Conservation (phyloP, 2,888 invertebrate genomes). For the Tachystola acroxantha region DNA sequence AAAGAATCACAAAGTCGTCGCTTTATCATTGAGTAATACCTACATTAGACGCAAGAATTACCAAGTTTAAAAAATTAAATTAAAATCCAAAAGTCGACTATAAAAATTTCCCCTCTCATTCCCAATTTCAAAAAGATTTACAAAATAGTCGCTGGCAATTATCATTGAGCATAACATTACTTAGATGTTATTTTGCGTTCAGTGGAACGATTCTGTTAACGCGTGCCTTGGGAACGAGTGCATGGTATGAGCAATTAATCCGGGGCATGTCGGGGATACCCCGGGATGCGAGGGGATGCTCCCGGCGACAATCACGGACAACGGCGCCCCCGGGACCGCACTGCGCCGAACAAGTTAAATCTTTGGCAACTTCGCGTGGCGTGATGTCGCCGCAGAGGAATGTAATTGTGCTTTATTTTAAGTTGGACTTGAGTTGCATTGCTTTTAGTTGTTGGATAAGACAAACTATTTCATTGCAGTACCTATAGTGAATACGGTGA, state of each 20-base stretch:
- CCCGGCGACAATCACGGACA: constrained; percentile 69
- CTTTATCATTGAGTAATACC: too few relatives aligned
- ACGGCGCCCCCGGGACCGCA: constrained; percentile 63
- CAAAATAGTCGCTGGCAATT: constrained; percentile 31
- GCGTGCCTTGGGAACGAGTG: constrained; percentile 62
- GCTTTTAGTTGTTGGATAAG: too few relatives aligned
- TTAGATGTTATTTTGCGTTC: constrained; percentile 67
- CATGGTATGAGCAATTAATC: constrained; percentile 68
- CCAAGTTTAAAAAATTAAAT: too few relatives aligned
- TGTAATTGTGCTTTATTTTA: constrained; percentile 21
- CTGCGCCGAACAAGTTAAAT: constrained; percentile 58
- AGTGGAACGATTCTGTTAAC: constrained; percentile 57
- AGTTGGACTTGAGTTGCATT: background rate
- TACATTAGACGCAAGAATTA: too few relatives aligned
- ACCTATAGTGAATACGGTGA: too few relatives aligned
- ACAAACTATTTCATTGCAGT: too few relatives aligned
- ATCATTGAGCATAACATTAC: constrained; percentile 61
- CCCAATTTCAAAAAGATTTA: constrained; percentile 21
- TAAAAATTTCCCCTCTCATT: too few relatives aligned
- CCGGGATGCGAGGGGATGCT: constrained; percentile 23
- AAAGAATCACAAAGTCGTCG: too few relatives aligned
- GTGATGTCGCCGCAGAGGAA: constrained; percentile 24
- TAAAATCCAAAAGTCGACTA: too few relatives aligned
- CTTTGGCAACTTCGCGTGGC: constrained; percentile 56
- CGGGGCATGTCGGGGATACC: constrained; percentile 25